Conservation (phyloP, 2,113 vertebrate genomes). For the Ariopsis seemanni region DNA sequence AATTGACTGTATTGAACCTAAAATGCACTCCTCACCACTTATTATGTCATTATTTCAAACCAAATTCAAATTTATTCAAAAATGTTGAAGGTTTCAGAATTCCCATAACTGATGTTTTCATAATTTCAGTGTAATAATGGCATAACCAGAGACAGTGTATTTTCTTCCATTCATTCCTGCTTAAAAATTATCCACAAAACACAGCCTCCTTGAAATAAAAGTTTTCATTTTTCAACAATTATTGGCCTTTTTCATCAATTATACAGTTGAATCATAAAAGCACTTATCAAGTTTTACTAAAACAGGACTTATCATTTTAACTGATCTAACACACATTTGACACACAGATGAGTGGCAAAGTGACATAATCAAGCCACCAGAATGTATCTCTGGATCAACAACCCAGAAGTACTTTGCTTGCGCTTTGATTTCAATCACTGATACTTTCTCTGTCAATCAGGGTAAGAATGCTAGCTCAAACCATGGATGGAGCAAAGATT, state of each 20-base stretch:
- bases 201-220: neutral
- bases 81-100: neutral
- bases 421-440: neutral
- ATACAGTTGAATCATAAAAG: neutral
- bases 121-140: neutral
- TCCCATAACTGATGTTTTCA: neutral
- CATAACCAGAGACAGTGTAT: neutral
- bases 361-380: neutral
- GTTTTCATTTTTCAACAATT: neutral
- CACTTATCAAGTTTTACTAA: neutral
- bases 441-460: neutral
- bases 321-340: too few species aligned
- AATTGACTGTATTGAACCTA: neutral
- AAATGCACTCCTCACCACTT: neutral
- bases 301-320: neutral
- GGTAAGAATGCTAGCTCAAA: neutral
- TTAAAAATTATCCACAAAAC: neutral
- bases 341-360: neutral
- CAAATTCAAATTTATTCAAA: neutral
- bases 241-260: neutral
- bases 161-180: neutral
- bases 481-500: too few species aligned
- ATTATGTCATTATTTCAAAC: neutral
- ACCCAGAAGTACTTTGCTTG: neutral
- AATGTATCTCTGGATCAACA: neutral